Evolutionary conservation across 2,888 invertebrate species (phyloP), one percentile per base, ranked within the genome.

Genomic region (Galerucella pusilla): DNA sequence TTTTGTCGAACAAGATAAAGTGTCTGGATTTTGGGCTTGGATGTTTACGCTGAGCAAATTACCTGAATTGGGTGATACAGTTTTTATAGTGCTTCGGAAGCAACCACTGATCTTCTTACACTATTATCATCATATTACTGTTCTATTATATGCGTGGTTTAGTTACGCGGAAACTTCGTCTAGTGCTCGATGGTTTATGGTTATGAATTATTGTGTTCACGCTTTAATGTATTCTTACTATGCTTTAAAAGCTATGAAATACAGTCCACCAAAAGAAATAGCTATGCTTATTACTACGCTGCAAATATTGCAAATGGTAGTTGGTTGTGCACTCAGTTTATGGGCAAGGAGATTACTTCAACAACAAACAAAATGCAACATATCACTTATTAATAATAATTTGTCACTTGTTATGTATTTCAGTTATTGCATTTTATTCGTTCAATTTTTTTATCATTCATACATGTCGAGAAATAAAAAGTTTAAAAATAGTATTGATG

Each of bases 101-200:
- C 97, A 97, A 87, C 96, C 96, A 1, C 90, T 97, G 69, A 96
- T 97, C 87, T 97, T 97, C 90, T 91, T 97, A 70, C 96, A 98
- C 88, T 98, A 97, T 97, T 97, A 97, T 88, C 97, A 98, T 86
- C 97, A 98, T 89, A 96, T 97, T 86, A 97, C 97, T 46, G 97
- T 97, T 71, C 91, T 97, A 78, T 91, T 97, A 70, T 97, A 97
- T 89, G 94, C 96, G 14, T 97, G 97, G 97, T 97, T 94, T 89
- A 94, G 95, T 12, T 96, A 96, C 89, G 93, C 95, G 68, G 96
- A 96, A 88, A 95, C 94, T 89, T 95, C 96, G 71, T 93, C 96
- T 11, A 95, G 96, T 61, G 96, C 96, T 70, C 91, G 97, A 81
- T 97, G 97, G 97, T 97, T 96, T 89, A 94, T 97, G 84, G 95